These are phyloP conservation scores for Nyctereutes procyonoides DNA, from an alignment of 2,113 vertebrate genomes.

Conservation along the genomic window DNA sequence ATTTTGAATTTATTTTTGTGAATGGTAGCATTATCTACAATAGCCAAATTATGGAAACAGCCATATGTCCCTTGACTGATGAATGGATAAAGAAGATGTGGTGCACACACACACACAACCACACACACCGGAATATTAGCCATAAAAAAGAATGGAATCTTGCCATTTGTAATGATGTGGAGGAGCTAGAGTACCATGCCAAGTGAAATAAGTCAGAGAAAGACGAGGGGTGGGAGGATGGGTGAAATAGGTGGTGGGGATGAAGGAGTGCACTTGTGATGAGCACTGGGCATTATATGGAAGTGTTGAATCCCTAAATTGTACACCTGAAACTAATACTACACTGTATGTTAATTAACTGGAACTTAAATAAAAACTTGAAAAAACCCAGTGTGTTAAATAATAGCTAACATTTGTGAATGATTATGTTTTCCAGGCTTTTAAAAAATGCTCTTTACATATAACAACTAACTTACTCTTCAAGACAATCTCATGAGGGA, in stretches of 20 bases:
- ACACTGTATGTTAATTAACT: not conserved
- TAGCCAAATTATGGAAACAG: not conserved
- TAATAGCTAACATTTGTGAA: not conserved
- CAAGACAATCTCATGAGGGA: constrained; percentile 9
- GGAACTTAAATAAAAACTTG: not conserved
- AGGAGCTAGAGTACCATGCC: not conserved
- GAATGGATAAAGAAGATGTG: not conserved
- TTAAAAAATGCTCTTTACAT: not conserved
- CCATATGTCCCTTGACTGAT: not conserved
- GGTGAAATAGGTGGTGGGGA: not conserved
- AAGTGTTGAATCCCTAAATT: not conserved
- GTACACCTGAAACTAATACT: not conserved
- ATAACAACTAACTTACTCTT: not conserved
- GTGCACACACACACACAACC: not conserved
- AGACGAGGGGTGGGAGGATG: not conserved
- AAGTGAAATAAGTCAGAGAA: not conserved
- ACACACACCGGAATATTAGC: not conserved
- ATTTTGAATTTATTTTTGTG: not conserved
- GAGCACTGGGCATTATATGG: not conserved
- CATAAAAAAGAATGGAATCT: not conserved
- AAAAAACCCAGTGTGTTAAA: not conserved
- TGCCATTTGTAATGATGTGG: not conserved
- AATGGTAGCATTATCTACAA: not conserved
- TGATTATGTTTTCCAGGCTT: not conserved
- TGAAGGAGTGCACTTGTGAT: not conserved